phyloP scores from a whole-genome alignment of 2,797 vertebrate species.

The Lutra lutra region DNA sequence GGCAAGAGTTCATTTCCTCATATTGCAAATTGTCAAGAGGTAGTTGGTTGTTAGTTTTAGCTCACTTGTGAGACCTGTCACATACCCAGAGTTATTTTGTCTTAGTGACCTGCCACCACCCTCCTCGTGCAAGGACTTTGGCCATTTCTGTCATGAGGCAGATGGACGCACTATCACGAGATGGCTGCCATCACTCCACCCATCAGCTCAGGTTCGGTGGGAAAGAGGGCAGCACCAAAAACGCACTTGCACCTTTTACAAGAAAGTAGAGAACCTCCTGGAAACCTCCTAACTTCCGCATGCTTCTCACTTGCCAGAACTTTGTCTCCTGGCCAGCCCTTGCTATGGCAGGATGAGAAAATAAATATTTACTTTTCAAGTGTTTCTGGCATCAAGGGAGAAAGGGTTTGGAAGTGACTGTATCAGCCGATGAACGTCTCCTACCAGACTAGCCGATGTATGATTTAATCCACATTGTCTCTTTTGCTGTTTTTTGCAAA shows the following conservation, averaged over 20 bases:
- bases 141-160: neutral
- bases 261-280: neutral
- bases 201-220: fast-evolving
- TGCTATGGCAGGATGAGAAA: neutral
- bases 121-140: fast-evolving
- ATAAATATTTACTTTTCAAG: neutral
- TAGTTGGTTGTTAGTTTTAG: too few relatives aligned
- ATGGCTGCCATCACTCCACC: neutral
- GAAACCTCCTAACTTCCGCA: neutral
- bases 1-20: too few relatives aligned
- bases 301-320: neutral
- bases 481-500: too few relatives aligned
- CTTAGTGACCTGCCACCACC: neutral
- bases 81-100: fast-evolving
- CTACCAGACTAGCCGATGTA: fast-evolving
- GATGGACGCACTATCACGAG: neutral
- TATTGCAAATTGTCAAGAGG: neutral
- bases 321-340: fast-evolving
- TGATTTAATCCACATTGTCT: too few relatives aligned
- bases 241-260: neutral
- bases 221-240: neutral
- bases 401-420: too few relatives aligned
- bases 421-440: too few relatives aligned
- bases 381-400: neutral
- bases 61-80: neutral